phyloP scores from a whole-genome alignment of 2,888 invertebrate genomes.

The Melitaea athalia region DNA sequence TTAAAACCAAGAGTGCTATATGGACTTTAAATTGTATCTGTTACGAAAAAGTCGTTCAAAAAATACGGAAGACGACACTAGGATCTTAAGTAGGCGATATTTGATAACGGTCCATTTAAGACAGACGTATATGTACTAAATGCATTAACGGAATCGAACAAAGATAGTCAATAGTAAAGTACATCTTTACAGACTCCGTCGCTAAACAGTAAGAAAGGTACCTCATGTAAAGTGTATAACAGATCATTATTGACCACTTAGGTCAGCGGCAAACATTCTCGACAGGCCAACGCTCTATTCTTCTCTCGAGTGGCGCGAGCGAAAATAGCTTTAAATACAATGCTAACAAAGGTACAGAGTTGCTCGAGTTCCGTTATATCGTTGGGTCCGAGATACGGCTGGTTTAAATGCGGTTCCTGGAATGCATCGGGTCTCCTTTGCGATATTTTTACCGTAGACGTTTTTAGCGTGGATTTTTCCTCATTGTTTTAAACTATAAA shows the following conservation, averaged over 20 bases:
- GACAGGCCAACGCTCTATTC: constrained; percentile 74
- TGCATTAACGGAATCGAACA: background rate
- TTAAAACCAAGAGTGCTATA: no score
- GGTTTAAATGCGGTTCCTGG: constrained; percentile 76
- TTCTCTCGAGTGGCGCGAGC: constrained; percentile 46
- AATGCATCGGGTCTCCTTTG: constrained; percentile 76
- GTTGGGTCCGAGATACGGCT: constrained; percentile 53
- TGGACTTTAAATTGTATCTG: no score
- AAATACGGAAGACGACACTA: background rate
- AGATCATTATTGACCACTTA: constrained; percentile 80
- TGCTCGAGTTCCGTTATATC: constrained; percentile 46
- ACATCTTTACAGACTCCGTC: constrained; percentile 48
- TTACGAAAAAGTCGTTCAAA: background rate
- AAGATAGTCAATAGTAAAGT: constrained; percentile 23
- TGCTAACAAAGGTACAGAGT: constrained; percentile 52
- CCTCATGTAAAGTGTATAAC: constrained; percentile 68
- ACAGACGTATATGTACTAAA: background rate
- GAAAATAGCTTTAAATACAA: constrained; percentile 52
- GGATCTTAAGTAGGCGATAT: background rate
- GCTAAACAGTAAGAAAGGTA: constrained; percentile 63
- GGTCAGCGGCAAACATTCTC: constrained; percentile 79
- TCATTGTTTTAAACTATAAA: constrained; percentile 30
- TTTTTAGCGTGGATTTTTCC: constrained; percentile 62
- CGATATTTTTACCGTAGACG: constrained; percentile 68
- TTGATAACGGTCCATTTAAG: background rate